These are phyloP conservation scores for Chironomus striatipennis DNA, from an alignment of 1,140 invertebrate genomes.

Conservation along the genomic window DNA sequence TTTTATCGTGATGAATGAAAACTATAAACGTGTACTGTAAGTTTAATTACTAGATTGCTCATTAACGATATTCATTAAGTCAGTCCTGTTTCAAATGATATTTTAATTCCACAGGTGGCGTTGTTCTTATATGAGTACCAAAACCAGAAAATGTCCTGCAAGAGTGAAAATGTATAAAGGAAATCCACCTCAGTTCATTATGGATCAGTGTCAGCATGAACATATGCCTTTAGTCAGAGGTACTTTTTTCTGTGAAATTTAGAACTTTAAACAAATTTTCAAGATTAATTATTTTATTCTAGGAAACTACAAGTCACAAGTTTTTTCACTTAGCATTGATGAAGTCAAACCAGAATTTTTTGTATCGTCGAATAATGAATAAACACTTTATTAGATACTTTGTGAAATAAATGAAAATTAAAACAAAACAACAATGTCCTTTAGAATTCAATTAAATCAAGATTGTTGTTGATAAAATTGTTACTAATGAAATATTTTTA, in stretches of 20 bases:
- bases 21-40: slow-evolving; percentile 37
- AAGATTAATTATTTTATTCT: slow-evolving; percentile 31
- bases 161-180: slow-evolving; percentile 39
- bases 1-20: slow-evolving; percentile 40
- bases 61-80: too few relatives aligned
- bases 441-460: neutral
- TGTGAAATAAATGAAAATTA: too few relatives aligned
- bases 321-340: neutral
- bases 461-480: neutral
- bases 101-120: slow-evolving; percentile 31
- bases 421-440: neutral
- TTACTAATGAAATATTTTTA: slow-evolving; percentile 16
- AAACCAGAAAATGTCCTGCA: slow-evolving; percentile 39
- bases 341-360: slow-evolving; percentile 10
- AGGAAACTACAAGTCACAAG: slow-evolving; percentile 34
- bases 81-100: too few relatives aligned
- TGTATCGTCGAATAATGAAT: neutral
- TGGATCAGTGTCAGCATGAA: slow-evolving; percentile 37
- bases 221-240: slow-evolving; percentile 30
- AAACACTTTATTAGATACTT: neutral
- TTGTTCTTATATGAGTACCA: slow-evolving; percentile 40
- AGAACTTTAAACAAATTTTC: neutral
- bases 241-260: neutral
- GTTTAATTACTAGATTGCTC: too few relatives aligned
- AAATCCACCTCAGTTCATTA: slow-evolving; percentile 37